These are phyloP conservation scores for Chironomus tentans DNA, from an alignment of 2,888 invertebrate genomes.

Conservation along the genomic window DNA sequence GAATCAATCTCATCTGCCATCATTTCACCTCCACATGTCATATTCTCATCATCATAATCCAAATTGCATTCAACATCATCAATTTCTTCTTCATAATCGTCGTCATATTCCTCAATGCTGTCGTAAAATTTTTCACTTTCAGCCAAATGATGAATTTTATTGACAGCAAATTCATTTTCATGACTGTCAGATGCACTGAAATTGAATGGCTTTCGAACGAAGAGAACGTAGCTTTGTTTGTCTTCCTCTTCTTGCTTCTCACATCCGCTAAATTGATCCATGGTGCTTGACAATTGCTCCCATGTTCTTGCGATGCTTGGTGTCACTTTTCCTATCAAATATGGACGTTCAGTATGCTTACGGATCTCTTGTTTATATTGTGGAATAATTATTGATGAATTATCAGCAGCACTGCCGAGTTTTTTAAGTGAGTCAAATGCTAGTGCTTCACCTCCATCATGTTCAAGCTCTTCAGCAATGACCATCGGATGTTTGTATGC, in stretches of 20 bases:
- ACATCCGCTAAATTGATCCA: constrained; percentile 11
- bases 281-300: constrained; percentile 29
- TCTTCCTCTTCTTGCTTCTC: constrained; percentile 4
- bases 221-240: constrained; percentile 28
- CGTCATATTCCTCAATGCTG: constrained; percentile 29
- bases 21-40: constrained; percentile 29
- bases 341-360: neutral
- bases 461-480: constrained; percentile 38
- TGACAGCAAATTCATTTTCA: constrained; percentile 30
- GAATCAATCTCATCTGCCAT: constrained; percentile 30
- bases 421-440: neutral
- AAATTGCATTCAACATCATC: neutral
- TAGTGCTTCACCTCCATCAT: constrained; percentile 20
- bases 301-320: constrained; percentile 30
- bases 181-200: constrained; percentile 11
- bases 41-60: neutral
- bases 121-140: constrained; percentile 30
- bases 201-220: constrained; percentile 27
- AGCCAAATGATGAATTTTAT: constrained; percentile 29
- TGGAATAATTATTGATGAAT: constrained; percentile 21
- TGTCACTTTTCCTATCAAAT: constrained; percentile 30
- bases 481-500: constrained; percentile 41
- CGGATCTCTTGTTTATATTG: neutral
- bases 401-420: neutral
- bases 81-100: constrained; percentile 22